Evolutionary conservation across 1,140 invertebrate genomes (phyloP).

Genomic region (Pseudomyrmex gracilis): DNA sequence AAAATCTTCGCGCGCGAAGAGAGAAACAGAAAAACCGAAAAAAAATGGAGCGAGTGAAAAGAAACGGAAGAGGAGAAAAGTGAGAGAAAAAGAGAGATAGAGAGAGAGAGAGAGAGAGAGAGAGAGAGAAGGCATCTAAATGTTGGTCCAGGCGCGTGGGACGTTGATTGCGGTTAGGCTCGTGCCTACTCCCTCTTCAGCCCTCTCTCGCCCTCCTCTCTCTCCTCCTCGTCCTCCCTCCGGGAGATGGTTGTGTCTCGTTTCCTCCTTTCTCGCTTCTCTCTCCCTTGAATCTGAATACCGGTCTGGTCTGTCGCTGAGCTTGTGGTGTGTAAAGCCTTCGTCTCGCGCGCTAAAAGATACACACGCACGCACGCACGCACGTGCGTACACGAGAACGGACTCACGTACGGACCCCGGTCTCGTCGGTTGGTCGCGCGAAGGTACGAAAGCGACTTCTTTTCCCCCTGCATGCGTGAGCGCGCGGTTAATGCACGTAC

Average conservation of each 20-base stretch:
- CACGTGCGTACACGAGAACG: constrained; percentile 39
- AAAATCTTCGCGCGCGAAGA: too few relatives aligned
- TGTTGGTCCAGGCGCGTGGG: constrained; percentile 81
- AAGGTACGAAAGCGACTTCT: constrained; percentile 70
- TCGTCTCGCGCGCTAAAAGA: constrained; percentile 43
- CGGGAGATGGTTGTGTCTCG: constrained; percentile 13
- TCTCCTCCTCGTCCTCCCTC: too few relatives aligned
- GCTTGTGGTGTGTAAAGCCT: constrained; percentile 67
- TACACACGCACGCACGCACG: constrained; percentile 59
- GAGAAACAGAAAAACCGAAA: background rate
- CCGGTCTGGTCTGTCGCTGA: constrained; percentile 80
- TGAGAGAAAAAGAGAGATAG: constrained; percentile 13
- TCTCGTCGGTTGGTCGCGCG: background rate
- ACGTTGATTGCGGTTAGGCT: constrained; percentile 83
- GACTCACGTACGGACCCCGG: background rate
- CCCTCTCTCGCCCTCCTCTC: constrained; percentile 39
- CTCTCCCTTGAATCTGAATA: constrained; percentile 80
- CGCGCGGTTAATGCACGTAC: constrained; percentile 70
- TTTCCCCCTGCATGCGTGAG: constrained; percentile 61
- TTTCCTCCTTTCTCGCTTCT: constrained; percentile 44
- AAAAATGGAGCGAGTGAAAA: constrained; percentile 34
- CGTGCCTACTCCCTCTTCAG: constrained; percentile 80
- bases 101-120: constrained; percentile 50
- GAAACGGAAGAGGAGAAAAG: background rate
- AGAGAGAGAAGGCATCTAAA: constrained; percentile 73